Evolutionary conservation across 2,888 invertebrate species (phyloP).

Genomic region (Boloria selene): DNA sequence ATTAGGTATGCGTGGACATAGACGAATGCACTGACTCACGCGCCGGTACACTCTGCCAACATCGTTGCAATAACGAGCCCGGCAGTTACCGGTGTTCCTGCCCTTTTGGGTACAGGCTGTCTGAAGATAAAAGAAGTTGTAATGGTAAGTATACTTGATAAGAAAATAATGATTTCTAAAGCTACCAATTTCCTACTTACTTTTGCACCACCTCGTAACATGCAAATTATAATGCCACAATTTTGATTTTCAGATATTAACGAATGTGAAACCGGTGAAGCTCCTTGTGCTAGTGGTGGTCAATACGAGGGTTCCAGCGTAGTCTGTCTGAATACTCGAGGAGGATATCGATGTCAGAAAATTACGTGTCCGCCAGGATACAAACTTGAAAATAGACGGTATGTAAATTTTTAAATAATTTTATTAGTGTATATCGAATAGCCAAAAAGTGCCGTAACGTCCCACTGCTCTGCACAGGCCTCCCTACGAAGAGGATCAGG

Average conservation of each 20-base stretch:
- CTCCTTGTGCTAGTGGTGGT: constrained; percentile 86
- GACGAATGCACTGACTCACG: constrained; percentile 84
- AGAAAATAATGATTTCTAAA: not conserved
- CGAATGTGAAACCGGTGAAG: constrained; percentile 89
- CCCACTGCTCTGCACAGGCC: too few species aligned
- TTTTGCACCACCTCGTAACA: not conserved
- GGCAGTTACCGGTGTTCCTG: constrained; percentile 95
- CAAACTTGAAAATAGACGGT: constrained; percentile 64
- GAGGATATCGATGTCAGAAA: constrained; percentile 91
- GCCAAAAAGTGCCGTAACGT: too few species aligned
- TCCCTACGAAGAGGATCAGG: too few species aligned
- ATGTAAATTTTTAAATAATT: constrained; percentile 3
- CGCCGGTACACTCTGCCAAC: constrained; percentile 85
- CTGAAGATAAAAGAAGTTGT: constrained; percentile 89
- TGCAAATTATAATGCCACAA: not conserved
- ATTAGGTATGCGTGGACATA: constrained; percentile 83
- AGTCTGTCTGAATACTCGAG: constrained; percentile 94
- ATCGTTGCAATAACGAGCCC: constrained; percentile 94
- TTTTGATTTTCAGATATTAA: constrained; percentile 81
- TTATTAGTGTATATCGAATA: too few species aligned
- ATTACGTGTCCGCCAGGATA: constrained; percentile 94
- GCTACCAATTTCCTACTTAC: not conserved
- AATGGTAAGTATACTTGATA: constrained; percentile 83
- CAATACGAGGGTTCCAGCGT: constrained; percentile 79
- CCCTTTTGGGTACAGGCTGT: constrained; percentile 89